Evolutionary conservation across 2,797 vertebrate species (phyloP), one percentile per base, ranked within the genome.

Genomic region (Parotocinclus haroldoi): DNA sequence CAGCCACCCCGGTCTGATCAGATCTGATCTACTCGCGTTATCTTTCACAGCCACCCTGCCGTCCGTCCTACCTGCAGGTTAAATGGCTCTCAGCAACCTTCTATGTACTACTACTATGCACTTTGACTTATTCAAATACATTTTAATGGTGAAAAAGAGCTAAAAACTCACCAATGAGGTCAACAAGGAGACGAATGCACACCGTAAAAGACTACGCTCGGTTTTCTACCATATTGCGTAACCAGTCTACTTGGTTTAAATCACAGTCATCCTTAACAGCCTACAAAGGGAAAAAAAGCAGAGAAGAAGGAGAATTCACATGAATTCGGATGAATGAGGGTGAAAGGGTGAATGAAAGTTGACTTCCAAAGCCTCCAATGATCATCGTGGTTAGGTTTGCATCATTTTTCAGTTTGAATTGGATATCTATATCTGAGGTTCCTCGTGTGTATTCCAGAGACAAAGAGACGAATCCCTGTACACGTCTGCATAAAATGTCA

Each of bases 1-100:
- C 60, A 37, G 39, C 46, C 50, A 66, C 52, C 61, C 67, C 42
- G 48, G 51, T 72, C 58, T 71, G 68, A 72, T 72, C 75, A 69
- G 70, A 78, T 62, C 59, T 44, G 49, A 80, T 65, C 11, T 63
- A 52, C 56, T 49, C 9, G 63, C 69, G 71, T 53, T 39, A 36
- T 67, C n/a, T 63, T 66, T 49, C 50, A 55, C 38, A 64, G 14
- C 52, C 16, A 9, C 14, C 45, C 54, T 12, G 49, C 13, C 56
- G 42, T 48, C 50, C 40, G 52, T 16, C 63, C 66, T n/a, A 9
- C 27, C 46, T 39, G 59, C 69, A 61, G 58, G 59, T 50, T 59
- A 73, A 60, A 45, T 66, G 49, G 8, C 56, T 66, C 13, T 10
- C 37, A 58, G 49, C 61, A 63, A 39, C 53, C 58, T 68, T 65